Conservation (phyloP, 2,888 invertebrate species). For the Athalia rosae region DNA sequence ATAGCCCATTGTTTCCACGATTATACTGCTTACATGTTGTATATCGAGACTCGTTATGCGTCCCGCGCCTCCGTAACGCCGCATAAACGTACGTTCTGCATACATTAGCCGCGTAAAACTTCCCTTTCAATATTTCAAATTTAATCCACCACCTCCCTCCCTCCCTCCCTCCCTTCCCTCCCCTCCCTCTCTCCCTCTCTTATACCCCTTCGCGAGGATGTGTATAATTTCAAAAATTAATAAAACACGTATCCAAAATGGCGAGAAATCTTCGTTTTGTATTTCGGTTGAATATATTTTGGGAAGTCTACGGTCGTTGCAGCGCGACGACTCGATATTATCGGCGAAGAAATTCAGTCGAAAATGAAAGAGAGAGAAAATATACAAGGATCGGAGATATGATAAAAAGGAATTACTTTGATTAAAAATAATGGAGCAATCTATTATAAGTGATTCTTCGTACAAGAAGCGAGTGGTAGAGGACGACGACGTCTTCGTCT, state of each 20-base stretch:
- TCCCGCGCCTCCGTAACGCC: background rate
- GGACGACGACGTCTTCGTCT: background rate
- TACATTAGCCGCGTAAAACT: background rate
- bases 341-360: background rate
- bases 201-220: too few relatives aligned
- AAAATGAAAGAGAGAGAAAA: background rate
- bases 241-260: too few relatives aligned
- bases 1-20: slow-evolving; percentile 53
- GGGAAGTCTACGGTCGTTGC: background rate
- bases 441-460: slow-evolving; percentile 46
- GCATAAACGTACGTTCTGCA: background rate
- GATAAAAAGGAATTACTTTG: too few relatives aligned
- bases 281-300: too few relatives aligned
- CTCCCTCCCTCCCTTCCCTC: too few relatives aligned
- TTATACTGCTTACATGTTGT: slow-evolving; percentile 25
- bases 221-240: too few relatives aligned
- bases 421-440: slow-evolving; percentile 47
- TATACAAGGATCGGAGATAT: slow-evolving; percentile 33
- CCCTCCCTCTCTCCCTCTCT: too few relatives aligned
- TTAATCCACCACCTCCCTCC: too few relatives aligned
- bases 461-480: background rate
- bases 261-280: too few relatives aligned
- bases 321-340: slow-evolving; percentile 1
- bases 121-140: background rate
- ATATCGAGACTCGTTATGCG: slow-evolving; percentile 25